A percentile compares a stretch with the other conserved stretches of the same genome.
phyloP scores from a whole-genome alignment of 2,888 invertebrate species.

The Andrena praecox region DNA sequence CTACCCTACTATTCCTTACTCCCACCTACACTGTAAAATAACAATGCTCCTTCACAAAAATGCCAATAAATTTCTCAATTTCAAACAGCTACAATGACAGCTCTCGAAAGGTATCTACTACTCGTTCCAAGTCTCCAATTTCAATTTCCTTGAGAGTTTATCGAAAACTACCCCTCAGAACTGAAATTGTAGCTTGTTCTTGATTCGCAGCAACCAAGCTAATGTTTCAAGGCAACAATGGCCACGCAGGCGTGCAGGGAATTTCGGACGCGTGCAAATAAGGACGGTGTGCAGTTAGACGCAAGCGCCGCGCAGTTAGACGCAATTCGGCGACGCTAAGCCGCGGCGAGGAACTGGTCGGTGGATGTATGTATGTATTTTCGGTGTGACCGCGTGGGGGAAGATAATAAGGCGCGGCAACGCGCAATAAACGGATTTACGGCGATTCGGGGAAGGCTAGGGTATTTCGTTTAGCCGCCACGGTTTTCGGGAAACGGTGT shows the following conservation, averaged over 20 bases:
- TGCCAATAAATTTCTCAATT: neutral
- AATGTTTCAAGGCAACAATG: neutral
- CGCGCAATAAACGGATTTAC: conserved; percentile 74
- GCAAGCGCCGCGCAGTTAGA: conserved; percentile 12
- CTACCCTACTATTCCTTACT: no score
- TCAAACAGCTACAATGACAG: neutral
- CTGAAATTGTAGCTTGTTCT: neutral
- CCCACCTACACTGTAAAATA: no score
- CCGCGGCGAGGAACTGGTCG: neutral
- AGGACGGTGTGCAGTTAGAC: neutral
- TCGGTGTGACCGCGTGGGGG: conserved; percentile 66
- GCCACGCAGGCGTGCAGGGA: neutral
- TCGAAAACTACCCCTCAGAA: neutral
- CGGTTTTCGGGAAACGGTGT: conserved; percentile 6
- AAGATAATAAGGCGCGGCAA: conserved; percentile 63
- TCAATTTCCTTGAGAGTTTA: neutral
- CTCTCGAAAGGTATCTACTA: neutral
- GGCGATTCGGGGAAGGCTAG: conserved; percentile 72
- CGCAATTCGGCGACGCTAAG: conserved; percentile 27
- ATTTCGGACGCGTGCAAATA: conserved; percentile 24
- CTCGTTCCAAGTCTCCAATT: neutral
- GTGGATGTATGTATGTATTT: conserved; percentile 65
- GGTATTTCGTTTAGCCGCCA: conserved; percentile 61
- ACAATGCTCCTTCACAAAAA: neutral
- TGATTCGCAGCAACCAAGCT: neutral